Conservation (phyloP, 2,888 invertebrate species). For the Tenthredo mesomela region DNA sequence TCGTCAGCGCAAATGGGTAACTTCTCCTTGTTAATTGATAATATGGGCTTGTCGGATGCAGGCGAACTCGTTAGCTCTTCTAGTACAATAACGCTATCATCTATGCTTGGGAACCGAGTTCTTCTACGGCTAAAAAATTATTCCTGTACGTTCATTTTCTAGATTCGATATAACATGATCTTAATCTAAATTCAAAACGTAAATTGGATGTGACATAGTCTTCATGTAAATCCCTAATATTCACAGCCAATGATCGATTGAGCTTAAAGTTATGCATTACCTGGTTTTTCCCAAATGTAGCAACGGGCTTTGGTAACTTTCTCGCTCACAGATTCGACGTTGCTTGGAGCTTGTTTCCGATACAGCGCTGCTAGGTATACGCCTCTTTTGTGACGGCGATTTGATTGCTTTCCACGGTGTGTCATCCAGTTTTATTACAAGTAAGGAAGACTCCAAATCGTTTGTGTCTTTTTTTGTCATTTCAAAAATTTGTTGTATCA, state of each 20-base stretch:
- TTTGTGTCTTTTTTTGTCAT: not conserved
- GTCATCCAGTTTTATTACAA: slow-evolving; percentile 14
- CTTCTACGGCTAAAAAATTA: slow-evolving; percentile 8
- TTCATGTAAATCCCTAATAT: not conserved
- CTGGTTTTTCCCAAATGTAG: slow-evolving; percentile 35
- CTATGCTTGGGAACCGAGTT: not conserved
- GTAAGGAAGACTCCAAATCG: not conserved
- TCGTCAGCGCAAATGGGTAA: slow-evolving; percentile 47
- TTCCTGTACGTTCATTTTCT: not conserved
- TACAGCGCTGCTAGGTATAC: not conserved
- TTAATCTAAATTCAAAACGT: not conserved
- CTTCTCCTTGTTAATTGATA: not conserved
- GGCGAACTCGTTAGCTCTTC: not conserved
- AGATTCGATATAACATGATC: not conserved
- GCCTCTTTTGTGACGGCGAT: not conserved
- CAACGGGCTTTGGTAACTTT: slow-evolving; percentile 45
- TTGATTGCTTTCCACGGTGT: not conserved
- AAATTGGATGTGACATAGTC: no score
- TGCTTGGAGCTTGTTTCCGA: not conserved
- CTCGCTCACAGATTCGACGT: not conserved
- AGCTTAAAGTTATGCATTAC: slow-evolving; percentile 15
- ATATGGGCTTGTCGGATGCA: not conserved
- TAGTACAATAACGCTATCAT: slow-evolving; percentile 34
- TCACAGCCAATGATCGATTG: not conserved
- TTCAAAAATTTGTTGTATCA: not conserved